Evolutionary conservation across 2,113 vertebrate species (phyloP).

Genomic region (Stigmatopora nigra): DNA sequence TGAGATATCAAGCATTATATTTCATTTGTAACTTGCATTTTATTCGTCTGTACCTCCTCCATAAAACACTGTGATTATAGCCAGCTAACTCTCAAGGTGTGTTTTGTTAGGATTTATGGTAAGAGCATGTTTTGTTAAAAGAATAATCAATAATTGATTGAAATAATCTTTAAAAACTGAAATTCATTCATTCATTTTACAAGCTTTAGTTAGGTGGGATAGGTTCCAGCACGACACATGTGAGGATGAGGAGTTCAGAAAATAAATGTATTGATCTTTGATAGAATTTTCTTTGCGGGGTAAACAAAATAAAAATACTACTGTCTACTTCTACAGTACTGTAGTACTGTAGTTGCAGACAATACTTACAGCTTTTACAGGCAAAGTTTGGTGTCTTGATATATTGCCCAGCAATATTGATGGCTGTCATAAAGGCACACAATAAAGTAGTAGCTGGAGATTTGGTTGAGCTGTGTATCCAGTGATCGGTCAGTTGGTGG

Average conservation of each 20-base stretch:
- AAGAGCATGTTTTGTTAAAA: neutral
- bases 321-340: neutral
- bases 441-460: conserved; percentile 60
- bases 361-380: conserved; percentile 22
- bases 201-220: too few relatives aligned
- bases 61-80: neutral
- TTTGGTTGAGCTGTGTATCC: conserved; percentile 48
- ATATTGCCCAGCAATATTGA: conserved; percentile 47
- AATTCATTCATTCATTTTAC: too few relatives aligned
- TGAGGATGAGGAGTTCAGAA: too few relatives aligned
- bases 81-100: neutral
- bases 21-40: neutral
- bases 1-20: neutral
- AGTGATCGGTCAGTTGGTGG: conserved; percentile 53
- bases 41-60: neutral
- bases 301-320: too few relatives aligned
- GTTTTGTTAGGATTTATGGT: too few relatives aligned
- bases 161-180: too few relatives aligned
- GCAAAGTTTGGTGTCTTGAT: conserved; percentile 30
- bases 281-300: conserved; percentile 18
- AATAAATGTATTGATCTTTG: neutral
- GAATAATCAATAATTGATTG: neutral
- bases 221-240: too few relatives aligned
- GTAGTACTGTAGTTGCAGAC: too few relatives aligned
- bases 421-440: conserved; percentile 60